Evolutionary conservation across 1,140 invertebrate species (phyloP).

Genomic region (Araneus ventricosus): DNA sequence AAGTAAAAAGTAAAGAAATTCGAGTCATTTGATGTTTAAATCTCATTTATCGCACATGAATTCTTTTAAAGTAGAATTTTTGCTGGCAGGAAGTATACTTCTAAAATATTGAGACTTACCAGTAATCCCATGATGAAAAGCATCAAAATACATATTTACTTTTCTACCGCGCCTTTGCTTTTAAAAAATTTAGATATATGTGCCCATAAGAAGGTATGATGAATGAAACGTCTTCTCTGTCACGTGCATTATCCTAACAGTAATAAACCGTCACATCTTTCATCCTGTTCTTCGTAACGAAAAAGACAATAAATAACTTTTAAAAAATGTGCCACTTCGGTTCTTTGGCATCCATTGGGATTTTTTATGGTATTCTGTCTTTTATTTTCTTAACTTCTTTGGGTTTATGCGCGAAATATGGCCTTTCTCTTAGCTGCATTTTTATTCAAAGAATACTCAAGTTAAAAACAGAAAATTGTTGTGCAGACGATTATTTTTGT

Average conservation of each 20-base stretch:
- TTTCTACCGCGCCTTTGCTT: slow-evolving; percentile 10
- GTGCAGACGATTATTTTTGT: not conserved
- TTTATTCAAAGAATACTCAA: not conserved
- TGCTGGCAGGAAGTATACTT: not conserved
- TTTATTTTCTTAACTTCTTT: not conserved
- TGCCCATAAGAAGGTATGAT: not conserved
- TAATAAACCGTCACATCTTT: slow-evolving; percentile 1
- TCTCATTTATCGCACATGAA: no score
- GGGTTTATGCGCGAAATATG: not conserved
- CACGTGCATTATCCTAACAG: not conserved
- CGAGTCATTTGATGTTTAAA: no score
- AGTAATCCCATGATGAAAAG: not conserved
- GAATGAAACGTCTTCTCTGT: not conserved
- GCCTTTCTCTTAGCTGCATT: not conserved
- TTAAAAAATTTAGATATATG: slow-evolving; percentile 4
- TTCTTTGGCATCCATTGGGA: not conserved
- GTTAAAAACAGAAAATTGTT: not conserved
- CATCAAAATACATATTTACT: not conserved
- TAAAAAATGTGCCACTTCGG: not conserved
- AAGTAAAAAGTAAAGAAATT: no score
- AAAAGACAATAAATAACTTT: slow-evolving; percentile 12
- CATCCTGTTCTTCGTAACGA: not conserved
- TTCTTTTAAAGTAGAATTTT: not conserved
- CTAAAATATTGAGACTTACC: not conserved
- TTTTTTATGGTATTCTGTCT: not conserved